Percentiles rank a stretch among this genome's conserved stretches.
These are phyloP conservation scores for Plusia festucae DNA, from an alignment of 2,888 invertebrate genomes.

Conservation along the genomic window DNA sequence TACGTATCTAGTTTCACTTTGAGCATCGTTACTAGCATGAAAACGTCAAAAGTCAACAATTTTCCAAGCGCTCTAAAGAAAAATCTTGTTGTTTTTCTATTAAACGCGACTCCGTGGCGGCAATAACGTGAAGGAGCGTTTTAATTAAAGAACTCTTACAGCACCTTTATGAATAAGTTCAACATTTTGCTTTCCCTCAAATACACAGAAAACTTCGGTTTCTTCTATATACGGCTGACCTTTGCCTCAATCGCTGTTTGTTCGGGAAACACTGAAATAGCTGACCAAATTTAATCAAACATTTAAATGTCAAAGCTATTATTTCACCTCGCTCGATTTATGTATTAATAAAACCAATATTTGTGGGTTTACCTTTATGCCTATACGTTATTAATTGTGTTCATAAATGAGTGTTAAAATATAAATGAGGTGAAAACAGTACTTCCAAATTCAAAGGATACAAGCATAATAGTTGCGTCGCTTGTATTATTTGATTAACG, in stretches of 20 bases:
- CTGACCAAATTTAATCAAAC: conserved; percentile 22
- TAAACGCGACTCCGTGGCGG: not conserved
- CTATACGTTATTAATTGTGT: not conserved
- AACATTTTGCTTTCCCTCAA: conserved; percentile 12
- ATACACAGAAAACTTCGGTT: conserved; percentile 6
- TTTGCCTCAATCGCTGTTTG: conserved; percentile 18
- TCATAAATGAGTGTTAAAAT: not conserved
- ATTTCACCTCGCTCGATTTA: conserved; percentile 12
- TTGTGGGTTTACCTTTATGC: not conserved
- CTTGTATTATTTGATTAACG: conserved; percentile 17
- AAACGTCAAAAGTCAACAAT: not conserved
- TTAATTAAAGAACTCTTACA: conserved; percentile 18
- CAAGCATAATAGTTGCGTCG: conserved; percentile 5
- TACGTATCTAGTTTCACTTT: no score
- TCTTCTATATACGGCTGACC: conserved; percentile 19
- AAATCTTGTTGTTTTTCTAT: conserved; percentile 9
- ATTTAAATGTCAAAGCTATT: conserved; percentile 22
- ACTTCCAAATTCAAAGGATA: not conserved
- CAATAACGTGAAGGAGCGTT: conserved; percentile 9
- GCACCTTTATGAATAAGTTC: conserved; percentile 8
- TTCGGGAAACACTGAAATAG: conserved; percentile 20
- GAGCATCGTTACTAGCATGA: not conserved
- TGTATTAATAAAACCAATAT: not conserved
- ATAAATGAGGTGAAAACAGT: not conserved
- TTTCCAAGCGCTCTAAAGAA: not conserved